phyloP scores from a whole-genome alignment of 2,888 invertebrate species.

The Euclidia mi region DNA sequence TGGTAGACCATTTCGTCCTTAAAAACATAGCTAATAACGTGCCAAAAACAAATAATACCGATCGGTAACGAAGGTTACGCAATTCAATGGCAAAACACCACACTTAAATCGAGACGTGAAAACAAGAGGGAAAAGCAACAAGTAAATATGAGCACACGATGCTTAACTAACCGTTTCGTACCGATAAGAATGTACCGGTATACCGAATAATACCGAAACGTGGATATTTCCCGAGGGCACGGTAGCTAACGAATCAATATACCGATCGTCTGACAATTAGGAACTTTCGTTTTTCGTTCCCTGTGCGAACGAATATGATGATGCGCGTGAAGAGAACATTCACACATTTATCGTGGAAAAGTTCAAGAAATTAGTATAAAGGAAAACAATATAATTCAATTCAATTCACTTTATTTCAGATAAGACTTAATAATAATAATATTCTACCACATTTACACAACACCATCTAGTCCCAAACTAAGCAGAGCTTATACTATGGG shows the following conservation, averaged over 20 bases:
- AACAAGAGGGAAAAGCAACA: background rate
- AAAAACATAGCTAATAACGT: no score
- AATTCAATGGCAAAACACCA: background rate
- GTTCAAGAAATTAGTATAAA: no score
- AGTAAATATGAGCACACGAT: constrained; percentile 1
- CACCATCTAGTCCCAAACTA: no score
- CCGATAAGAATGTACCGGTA: constrained; percentile 10
- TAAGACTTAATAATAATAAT: no score
- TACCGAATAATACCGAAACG: constrained; percentile 10
- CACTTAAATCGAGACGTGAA: background rate
- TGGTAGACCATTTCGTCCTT: no score
- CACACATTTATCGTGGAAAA: background rate
- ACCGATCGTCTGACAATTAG: constrained; percentile 24
- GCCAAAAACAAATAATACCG: no score
- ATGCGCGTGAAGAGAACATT: background rate
- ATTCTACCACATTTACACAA: no score
- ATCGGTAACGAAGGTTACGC: no score
- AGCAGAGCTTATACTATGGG: no score
- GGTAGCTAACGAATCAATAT: constrained; percentile 32
- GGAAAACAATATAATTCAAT: no score
- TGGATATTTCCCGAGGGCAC: constrained; percentile 16
- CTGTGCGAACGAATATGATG: constrained; percentile 26
- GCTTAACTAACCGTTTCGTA: constrained; percentile 26
- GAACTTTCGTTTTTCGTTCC: constrained; percentile 12
- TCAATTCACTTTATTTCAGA: no score